Conservation (phyloP, 2,888 invertebrate genomes). For the Pristionchus mayeri region DNA sequence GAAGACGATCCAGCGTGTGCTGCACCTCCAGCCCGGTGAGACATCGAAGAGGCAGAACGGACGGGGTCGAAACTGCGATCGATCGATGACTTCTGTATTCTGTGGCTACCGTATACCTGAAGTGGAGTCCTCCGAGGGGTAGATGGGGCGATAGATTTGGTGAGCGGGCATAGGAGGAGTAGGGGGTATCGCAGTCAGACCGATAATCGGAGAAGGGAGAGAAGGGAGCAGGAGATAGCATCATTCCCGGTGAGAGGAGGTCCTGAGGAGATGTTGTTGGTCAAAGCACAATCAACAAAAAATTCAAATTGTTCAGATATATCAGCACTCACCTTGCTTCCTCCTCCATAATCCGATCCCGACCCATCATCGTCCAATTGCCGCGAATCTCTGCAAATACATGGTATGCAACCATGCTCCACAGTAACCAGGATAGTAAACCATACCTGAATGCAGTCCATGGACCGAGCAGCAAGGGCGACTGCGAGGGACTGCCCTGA, state of each 20-base stretch:
- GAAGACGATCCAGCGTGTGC: neutral
- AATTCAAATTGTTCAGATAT: neutral
- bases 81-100: neutral
- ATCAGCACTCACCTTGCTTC: neutral
- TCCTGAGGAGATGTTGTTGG: conserved; percentile 50
- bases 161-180: conserved; percentile 63
- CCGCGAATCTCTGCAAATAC: conserved; percentile 27
- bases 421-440: neutral
- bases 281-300: neutral
- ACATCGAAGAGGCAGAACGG: conserved; percentile 68
- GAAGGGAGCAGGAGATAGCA: conserved; percentile 73
- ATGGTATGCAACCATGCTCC: neutral
- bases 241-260: conserved; percentile 53
- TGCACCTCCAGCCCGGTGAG: conserved; percentile 57
- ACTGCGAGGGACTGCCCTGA: conserved; percentile 39
- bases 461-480: conserved; percentile 62
- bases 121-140: conserved; percentile 58
- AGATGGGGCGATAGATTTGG: conserved; percentile 65
- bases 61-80: conserved; percentile 69
- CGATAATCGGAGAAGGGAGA: conserved; percentile 71
- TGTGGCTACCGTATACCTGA: conserved; percentile 54
- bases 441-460: conserved; percentile 72
- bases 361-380: conserved; percentile 46
- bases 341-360: conserved; percentile 38
- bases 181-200: conserved; percentile 66